phyloP scores from a whole-genome alignment of 2,113 vertebrate species.

The Corythaixoides concolor region DNA sequence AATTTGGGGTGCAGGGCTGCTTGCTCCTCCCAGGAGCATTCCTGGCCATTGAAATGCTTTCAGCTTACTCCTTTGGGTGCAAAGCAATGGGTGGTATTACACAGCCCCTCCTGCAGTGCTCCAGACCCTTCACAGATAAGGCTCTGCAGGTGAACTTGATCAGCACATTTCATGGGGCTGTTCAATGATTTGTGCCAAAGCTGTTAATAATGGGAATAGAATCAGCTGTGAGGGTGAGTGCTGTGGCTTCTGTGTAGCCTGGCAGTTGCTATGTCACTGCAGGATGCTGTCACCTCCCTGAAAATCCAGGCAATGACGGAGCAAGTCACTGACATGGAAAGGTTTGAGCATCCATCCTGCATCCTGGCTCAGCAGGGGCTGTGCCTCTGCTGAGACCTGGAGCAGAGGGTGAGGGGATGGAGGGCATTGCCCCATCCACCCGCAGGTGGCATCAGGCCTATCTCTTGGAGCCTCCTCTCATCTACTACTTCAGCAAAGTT shows the following conservation, averaged over 20 bases:
- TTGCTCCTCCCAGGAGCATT: background rate
- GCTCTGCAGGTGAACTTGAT: background rate
- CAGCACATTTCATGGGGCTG: background rate
- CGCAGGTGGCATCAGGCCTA: background rate
- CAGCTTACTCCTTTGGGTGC: background rate
- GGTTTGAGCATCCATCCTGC: fast-evolving
- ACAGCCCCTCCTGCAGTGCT: background rate
- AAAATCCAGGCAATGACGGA: background rate
- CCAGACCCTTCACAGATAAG: background rate
- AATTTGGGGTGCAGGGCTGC: background rate
- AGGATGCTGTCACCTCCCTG: background rate
- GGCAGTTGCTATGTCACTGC: background rate
- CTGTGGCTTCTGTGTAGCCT: background rate
- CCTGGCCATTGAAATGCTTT: background rate
- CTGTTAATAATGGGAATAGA: background rate
- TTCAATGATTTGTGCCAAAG: background rate
- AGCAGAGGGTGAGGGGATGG: fast-evolving
- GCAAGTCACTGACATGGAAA: background rate
- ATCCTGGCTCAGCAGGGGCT: background rate
- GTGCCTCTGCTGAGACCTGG: background rate
- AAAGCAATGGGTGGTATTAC: background rate
- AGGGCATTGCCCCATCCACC: background rate
- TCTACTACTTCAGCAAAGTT: background rate
- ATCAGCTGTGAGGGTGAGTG: background rate
- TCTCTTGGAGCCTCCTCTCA: background rate